These are phyloP conservation scores for Trichonephila clavipes DNA, from an alignment of 1,140 invertebrate species.

Conservation along the genomic window DNA sequence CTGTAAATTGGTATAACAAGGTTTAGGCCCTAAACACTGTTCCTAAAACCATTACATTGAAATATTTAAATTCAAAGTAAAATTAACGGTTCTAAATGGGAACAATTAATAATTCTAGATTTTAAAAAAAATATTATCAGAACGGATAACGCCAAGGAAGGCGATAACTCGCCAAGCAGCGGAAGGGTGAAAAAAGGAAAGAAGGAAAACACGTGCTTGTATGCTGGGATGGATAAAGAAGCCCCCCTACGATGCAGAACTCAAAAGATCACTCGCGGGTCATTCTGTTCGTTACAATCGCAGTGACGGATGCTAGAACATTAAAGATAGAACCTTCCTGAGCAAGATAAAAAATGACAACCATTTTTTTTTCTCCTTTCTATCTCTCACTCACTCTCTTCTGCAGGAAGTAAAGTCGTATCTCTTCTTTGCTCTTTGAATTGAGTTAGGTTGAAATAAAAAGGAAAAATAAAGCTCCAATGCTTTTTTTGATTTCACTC, in stretches of 20 bases:
- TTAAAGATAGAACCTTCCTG: conserved; percentile 2
- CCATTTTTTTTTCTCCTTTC: background rate
- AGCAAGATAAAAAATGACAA: conserved; percentile 9
- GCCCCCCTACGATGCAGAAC: background rate
- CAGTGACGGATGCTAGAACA: background rate
- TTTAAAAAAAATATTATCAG: background rate
- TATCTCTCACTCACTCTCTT: background rate
- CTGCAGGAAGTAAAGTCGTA: background rate
- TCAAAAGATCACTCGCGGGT: conserved; percentile 3
- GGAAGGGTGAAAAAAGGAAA: background rate
- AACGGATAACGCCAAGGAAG: background rate
- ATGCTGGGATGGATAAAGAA: background rate
- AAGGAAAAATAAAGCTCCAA: background rate
- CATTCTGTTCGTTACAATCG: conserved; percentile 5
- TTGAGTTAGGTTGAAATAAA: background rate
- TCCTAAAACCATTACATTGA: too few relatives aligned
- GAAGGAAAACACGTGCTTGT: background rate
- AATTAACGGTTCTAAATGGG: too few relatives aligned
- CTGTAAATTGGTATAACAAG: too few relatives aligned
- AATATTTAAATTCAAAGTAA: too few relatives aligned
- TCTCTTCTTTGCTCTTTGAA: background rate
- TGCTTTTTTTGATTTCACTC: background rate
- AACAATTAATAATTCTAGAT: too few relatives aligned
- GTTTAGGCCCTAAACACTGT: too few relatives aligned
- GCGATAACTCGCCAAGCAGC: background rate